Conservation (phyloP, 30 jellyfish, hydroid and myxozoan species). For the Rhopilema esculentum region DNA sequence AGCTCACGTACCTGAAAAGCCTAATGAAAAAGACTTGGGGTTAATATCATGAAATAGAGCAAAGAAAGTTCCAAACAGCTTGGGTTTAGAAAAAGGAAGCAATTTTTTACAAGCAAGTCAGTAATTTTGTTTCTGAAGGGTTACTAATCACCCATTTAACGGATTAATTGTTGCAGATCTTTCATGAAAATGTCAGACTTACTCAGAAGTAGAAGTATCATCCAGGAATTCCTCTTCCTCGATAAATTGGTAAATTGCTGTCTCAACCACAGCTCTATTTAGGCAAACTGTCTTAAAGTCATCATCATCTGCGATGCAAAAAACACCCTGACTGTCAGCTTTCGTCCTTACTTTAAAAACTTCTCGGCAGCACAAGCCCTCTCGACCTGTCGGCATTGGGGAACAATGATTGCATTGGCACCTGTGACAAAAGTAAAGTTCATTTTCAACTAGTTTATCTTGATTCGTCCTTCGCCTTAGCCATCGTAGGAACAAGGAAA, state of each 20-base stretch:
- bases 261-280: slow-evolving; percentile 31
- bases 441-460: background rate
- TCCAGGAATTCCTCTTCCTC: slow-evolving; percentile 40
- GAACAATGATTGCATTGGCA: slow-evolving; percentile 18
- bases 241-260: slow-evolving; percentile 15
- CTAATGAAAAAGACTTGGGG: background rate
- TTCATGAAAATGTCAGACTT: slow-evolving; percentile 11
- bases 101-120: background rate
- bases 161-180: background rate
- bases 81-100: background rate
- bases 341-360: slow-evolving; percentile 3
- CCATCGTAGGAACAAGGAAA: background rate
- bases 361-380: slow-evolving; percentile 34
- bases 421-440: slow-evolving; percentile 14
- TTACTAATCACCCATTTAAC: background rate
- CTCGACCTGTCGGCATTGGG: slow-evolving; percentile 32
- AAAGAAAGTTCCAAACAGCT: background rate
- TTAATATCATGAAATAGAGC: background rate
- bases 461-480: slow-evolving; percentile 1
- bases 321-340: slow-evolving; percentile 11
- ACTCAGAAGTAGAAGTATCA: slow-evolving; percentile 32
- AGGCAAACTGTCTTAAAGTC: slow-evolving; percentile 29
- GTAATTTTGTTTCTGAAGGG: background rate
- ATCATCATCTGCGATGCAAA: slow-evolving; percentile 12
- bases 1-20: slow-evolving; percentile 28